Evolutionary conservation across 2,797 vertebrate species (phyloP), one percentile per base, ranked within the genome.

Genomic region (Petrocephalus schoutedeni): DNA sequence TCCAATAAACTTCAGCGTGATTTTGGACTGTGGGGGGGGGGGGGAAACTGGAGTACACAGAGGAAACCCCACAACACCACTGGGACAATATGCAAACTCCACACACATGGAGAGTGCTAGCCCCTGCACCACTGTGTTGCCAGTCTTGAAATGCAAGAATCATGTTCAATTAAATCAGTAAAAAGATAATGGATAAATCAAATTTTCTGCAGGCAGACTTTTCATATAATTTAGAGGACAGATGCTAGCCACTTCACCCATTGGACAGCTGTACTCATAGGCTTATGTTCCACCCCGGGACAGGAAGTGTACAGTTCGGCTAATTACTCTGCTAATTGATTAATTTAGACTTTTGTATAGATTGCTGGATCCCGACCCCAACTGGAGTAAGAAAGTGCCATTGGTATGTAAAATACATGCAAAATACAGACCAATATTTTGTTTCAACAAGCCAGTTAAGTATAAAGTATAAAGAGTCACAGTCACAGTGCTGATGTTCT

Each of bases 261-360:
- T 2, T 12, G 10, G 80, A 21, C 21, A 1, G 10, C n/a, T 21
- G 19, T 54, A 23, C 21, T 51, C 80, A 51, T 9, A 83, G 49
- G 1, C n/a, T 83, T 83, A 23, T 7, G 23, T 82, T 83, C 21
- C 45, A 80, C 2, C 32, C 45, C 2, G n/a, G 19, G 19, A 82
- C 41, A 21, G 16, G 16, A 82, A 82, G 74, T 53, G 49, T n/a
- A 21, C n/a, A 45, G 45, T 54, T 83, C 8, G 54, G 80, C 80
- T 54, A 83, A 53, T 83, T 28, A 83, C 41, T 51, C 41, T 7
- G 9, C 80, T 53, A 83, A 83, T 83, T 83, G 80, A 84, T 10
- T 84, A 53, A 83, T 83, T 82, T 83, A 83, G 49, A 51, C 80
- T 51, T 84, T 51, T 54, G 45, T 82, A 84, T 84, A n/a, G 54